Evolutionary conservation across 2,888 invertebrate species (phyloP).

Genomic region (Crioceris asparagi): DNA sequence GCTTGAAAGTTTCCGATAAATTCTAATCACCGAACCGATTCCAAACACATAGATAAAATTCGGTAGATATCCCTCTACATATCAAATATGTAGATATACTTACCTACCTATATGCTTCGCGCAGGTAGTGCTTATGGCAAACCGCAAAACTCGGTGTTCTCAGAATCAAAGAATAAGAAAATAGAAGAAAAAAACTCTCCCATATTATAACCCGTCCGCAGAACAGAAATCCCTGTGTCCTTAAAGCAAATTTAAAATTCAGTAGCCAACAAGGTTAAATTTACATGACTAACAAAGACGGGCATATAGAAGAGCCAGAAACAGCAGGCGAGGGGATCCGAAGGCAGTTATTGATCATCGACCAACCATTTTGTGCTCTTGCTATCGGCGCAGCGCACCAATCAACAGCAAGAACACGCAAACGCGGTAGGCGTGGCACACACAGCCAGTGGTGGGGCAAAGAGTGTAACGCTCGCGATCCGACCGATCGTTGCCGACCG

Average conservation of each 20-base stretch:
- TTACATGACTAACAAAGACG: conserved; percentile 30
- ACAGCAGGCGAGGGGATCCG: conserved; percentile 21
- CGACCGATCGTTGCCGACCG: conserved; percentile 22
- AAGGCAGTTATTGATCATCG: conserved; percentile 33
- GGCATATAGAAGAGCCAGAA: conserved; percentile 25
- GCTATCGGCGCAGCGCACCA: conserved; percentile 28
- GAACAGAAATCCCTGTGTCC: too few relatives aligned
- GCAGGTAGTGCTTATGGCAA: too few relatives aligned
- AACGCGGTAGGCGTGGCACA: conserved; percentile 22
- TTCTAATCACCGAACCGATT: too few relatives aligned
- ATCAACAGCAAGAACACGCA: conserved; percentile 24
- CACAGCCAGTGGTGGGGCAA: conserved; percentile 6
- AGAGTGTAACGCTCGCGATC: conserved; percentile 20
- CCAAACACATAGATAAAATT: too few relatives aligned
- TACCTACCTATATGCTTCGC: too few relatives aligned
- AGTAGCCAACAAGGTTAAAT: conserved; percentile 27
- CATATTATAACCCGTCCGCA: conserved; percentile 13
- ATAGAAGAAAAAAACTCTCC: not conserved
- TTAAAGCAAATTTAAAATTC: conserved; percentile 16
- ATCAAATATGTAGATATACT: too few relatives aligned
- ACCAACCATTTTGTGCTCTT: conserved; percentile 38
- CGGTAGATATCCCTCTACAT: too few relatives aligned
- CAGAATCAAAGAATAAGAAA: too few relatives aligned
- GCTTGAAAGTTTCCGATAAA: too few relatives aligned
- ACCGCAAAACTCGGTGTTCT: too few relatives aligned